These are phyloP conservation scores for Onychorhynchus coronatus DNA, from an alignment of 2,113 vertebrate genomes.

Conservation along the genomic window DNA sequence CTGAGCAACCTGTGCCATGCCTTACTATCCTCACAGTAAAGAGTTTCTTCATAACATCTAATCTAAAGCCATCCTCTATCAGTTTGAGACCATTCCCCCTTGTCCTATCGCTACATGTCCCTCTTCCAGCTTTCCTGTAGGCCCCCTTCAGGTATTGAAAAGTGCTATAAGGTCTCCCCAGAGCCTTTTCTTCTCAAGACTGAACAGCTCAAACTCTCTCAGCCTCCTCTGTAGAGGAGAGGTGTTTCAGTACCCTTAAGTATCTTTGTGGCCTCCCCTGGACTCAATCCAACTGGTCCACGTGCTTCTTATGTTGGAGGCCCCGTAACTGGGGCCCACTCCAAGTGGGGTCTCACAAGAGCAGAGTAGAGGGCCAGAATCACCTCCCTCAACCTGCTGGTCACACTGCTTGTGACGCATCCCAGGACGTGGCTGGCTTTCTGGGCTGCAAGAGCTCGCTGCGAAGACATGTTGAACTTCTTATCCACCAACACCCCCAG, in stretches of 20 bases:
- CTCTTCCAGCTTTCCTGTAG: neutral
- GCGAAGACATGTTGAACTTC: neutral
- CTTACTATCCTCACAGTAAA: neutral
- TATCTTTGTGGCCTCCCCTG: neutral
- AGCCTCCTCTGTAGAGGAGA: neutral
- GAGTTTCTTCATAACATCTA: neutral
- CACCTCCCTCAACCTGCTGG: neutral
- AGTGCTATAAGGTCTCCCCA: fast-evolving
- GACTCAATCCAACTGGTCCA: neutral
- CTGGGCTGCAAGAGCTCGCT: neutral
- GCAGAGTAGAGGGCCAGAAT: neutral
- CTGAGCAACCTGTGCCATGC: neutral
- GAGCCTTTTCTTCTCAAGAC: neutral
- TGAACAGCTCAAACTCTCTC: neutral
- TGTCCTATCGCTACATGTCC: neutral
- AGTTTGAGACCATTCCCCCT: neutral
- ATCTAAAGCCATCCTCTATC: neutral
- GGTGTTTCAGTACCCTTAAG: neutral
- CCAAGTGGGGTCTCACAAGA: neutral
- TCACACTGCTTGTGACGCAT: neutral
- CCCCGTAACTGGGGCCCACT: neutral
- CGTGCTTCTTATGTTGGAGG: no score
- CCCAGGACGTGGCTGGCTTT: fast-evolving
- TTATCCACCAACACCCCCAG: neutral
- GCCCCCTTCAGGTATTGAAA: neutral